A percentile compares a stretch with the other conserved stretches of the same genome.
These are phyloP conservation scores for Sturnus vulgaris DNA, from an alignment of 2,113 vertebrate genomes.

Conservation along the genomic window DNA sequence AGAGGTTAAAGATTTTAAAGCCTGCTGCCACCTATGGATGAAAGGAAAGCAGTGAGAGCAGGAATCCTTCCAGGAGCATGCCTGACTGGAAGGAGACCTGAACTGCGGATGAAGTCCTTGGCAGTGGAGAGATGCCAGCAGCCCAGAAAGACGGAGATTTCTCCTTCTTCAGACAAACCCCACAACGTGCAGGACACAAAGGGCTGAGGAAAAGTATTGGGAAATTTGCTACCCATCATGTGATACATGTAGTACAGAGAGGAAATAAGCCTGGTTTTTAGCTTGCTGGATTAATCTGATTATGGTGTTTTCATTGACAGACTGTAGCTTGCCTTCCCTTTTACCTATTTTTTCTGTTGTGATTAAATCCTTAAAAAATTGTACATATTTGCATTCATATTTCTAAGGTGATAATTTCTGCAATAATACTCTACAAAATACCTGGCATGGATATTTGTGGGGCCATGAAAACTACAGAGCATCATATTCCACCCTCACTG, in stretches of 20 bases:
- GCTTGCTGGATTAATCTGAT: neutral
- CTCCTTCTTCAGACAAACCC: neutral
- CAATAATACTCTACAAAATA: neutral
- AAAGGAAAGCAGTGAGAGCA: slow-evolving; percentile 11
- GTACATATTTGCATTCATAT: neutral
- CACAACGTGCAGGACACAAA: neutral
- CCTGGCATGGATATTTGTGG: neutral
- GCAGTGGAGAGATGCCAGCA: neutral
- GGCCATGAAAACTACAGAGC: neutral
- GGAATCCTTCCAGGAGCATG: neutral
- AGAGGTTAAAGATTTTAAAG: slow-evolving; percentile 15
- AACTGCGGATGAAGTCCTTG: accelerated
- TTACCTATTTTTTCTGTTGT: neutral
- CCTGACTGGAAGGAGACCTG: neutral
- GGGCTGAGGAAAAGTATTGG: neutral
- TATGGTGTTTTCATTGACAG: neutral
- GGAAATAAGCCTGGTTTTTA: neutral
- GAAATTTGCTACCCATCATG: neutral
- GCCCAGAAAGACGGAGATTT: neutral
- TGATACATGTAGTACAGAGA: neutral
- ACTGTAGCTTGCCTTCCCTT: neutral
- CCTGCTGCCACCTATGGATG: slow-evolving; percentile 65
- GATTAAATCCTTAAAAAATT: neutral
- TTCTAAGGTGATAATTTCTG: neutral
- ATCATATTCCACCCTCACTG: neutral